Base-by-base conservation (phyloP, 2,113 vertebrate genomes). In the Cebus imitator region DNA sequence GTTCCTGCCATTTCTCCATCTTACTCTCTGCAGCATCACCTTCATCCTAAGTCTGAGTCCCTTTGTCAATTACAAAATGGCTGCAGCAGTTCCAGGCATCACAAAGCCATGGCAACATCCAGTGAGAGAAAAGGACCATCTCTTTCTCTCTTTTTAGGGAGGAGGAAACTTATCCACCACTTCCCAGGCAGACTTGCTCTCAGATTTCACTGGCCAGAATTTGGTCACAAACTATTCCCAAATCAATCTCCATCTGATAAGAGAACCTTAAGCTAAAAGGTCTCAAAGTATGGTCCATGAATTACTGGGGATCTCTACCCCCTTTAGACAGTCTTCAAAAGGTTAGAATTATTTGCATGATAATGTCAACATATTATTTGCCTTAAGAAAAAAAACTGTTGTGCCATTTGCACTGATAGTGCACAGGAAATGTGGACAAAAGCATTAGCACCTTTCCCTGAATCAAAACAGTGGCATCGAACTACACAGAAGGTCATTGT, bases 71-170 rank as follows among this genome's bases (percentile, higher is more conserved):
- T 55, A 96, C 13, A 90, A 96, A 90, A 92, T 57, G 76, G 73
- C 21, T 75, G n/a, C 80, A 32, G n/a, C 43, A 55, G 43, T 78
- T 68, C 66, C 20, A 58, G 37, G 35, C 76, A 58, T 64, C 68
- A 72, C n/a, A 90, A 2, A 52, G 61, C 17, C 43, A 96, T 8
- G 18, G 43, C 55, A 90, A 84, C 37, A 68, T 37, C 48, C 88
- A 94, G 57, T 43, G 48, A 57, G 79, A 86, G 58, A 80, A 94
- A 92, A 94, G 40, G 32, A 61, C 21, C 66, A 64, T 30, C 30
- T 93, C 66, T 72, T 93, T 91, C 90, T 0, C 43, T 95, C 45
- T 85, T 85, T 90, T 92, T 88, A 94, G 40, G n/a, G 64, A 82
- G 52, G 20, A 86, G 43, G 87, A 72, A 96, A 92, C 17, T 48